Evolutionary conservation across 2,113 vertebrate species (phyloP), one percentile per base, ranked within the genome.

Genomic region (Meriones unguiculatus): DNA sequence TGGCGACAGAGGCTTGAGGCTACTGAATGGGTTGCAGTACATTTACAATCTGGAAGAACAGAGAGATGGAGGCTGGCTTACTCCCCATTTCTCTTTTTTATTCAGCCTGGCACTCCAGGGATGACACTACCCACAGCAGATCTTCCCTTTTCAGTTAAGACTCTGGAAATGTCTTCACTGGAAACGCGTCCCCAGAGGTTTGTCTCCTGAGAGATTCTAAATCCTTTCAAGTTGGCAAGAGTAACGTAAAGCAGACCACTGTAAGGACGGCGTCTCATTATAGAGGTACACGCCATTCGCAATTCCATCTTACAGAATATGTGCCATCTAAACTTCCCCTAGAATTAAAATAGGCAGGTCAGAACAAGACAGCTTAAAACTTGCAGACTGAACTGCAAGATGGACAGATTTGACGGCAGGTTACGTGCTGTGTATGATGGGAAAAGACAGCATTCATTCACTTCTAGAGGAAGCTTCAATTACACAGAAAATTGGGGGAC

Each of bases 401-500:
- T 59, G 67, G 94, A 81, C 89, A 77, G 4, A 32, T 73, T 50
- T 96, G 46, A 46, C 57, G 78, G 67, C 69, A 67, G 80, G 25
- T 17, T 65, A 46, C 67, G 75, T 64, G 11, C 85, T 80, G 25
- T 20, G 1, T 62, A 0, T 92, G 87, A 93, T 52, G 62, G 59
- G 67, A 78, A 94, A 69, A 86, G 17, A 80, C n/a, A 67, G 15
- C 13, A 52, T 22, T 59, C 50, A 18, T 25, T n/a, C 25, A 64
- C 7, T 10, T 25, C 54, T 73, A 25, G 38, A 91, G 32, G 76
- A 95, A 72, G 35, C 77, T 94, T 88, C 94, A 84, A 76, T 90
- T 78, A 90, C 75, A 84, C 52, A 67, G 38, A 89, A 7, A 2
- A 69, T 91, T 70, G 52, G 72, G n/a, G 62, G 35, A 8, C 18